These are phyloP conservation scores for Xiphorhynchus elegans DNA, from an alignment of 2,113 vertebrate genomes.

Conservation along the genomic window DNA sequence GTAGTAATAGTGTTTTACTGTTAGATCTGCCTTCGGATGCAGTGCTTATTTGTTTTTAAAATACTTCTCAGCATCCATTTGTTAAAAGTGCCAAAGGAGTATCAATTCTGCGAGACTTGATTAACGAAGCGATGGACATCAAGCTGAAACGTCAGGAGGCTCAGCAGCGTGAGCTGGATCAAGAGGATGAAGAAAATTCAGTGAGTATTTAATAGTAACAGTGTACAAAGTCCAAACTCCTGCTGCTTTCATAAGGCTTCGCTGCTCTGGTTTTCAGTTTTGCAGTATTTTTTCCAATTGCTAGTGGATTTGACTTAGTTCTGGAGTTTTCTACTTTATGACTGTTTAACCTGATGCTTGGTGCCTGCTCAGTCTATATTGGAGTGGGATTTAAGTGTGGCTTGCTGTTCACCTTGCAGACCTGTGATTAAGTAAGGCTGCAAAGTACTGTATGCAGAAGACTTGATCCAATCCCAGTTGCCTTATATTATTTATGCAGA, in stretches of 20 bases:
- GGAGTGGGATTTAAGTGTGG: not conserved
- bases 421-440: not conserved
- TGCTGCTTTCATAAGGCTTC: not conserved
- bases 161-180: slow-evolving; percentile 86
- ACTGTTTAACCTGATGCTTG: not conserved
- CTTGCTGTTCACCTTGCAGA: not conserved
- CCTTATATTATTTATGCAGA: not conserved
- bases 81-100: slow-evolving; percentile 89
- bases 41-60: slow-evolving; percentile 5
- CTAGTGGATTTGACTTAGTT: not conserved
- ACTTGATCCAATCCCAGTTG: not conserved
- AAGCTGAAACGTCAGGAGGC: slow-evolving; percentile 88
- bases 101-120: slow-evolving; percentile 84
- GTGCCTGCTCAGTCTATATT: not conserved
- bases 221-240: not conserved
- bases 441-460: not conserved
- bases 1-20: not conserved
- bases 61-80: slow-evolving; percentile 82
- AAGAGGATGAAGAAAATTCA: slow-evolving; percentile 90
- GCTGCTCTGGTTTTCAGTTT: not conserved
- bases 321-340: not conserved
- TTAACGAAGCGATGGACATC: slow-evolving; percentile 93
- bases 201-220: slow-evolving; percentile 72
- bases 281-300: not conserved
- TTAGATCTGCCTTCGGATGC: not conserved